phyloP scores from a whole-genome alignment of 1,140 invertebrate species.

The Steinernema feltiae region DNA sequence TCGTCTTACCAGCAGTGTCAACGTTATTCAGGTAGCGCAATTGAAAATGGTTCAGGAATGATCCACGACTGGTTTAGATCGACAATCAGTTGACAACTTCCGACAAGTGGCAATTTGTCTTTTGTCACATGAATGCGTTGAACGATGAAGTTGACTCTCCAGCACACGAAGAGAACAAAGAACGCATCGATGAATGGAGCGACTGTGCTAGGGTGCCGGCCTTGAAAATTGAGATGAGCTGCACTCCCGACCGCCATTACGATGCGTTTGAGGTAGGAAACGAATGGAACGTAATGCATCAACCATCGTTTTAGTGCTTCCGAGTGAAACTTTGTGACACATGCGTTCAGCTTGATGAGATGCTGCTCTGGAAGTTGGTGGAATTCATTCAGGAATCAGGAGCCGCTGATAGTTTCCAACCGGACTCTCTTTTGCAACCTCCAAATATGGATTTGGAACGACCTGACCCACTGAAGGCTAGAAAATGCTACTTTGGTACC shows the following conservation, averaged over 20 bases:
- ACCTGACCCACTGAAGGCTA: conserved; percentile 23
- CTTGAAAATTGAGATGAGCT: conserved; percentile 51
- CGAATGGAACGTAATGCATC: conserved; percentile 52
- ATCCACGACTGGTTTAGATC: conserved; percentile 57
- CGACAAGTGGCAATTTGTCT: conserved; percentile 73
- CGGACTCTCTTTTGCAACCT: conserved; percentile 43
- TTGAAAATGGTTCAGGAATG: conserved; percentile 11
- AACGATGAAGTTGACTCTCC: conserved; percentile 24
- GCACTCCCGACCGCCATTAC: conserved; percentile 47
- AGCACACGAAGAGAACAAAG: background rate
- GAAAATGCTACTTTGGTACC: conserved; percentile 78
- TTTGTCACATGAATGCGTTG: conserved; percentile 63
- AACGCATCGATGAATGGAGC: conserved; percentile 1
- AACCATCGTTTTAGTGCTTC: conserved; percentile 65
- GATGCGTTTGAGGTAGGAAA: conserved; percentile 51
- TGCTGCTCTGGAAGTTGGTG: conserved; percentile 76
- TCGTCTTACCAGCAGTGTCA: conserved; percentile 70
- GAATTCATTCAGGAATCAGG: conserved; percentile 64
- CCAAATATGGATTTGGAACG: conserved; percentile 46
- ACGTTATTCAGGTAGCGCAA: conserved; percentile 71
- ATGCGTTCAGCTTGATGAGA: conserved; percentile 77
- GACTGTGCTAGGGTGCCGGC: conserved; percentile 34
- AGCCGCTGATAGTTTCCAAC: conserved; percentile 31
- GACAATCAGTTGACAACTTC: conserved; percentile 79
- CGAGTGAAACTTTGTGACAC: conserved; percentile 75